Evolutionary conservation across 64 coral and sea anemone genomes (phyloP).

Genomic region (Stylophora pistillata): DNA sequence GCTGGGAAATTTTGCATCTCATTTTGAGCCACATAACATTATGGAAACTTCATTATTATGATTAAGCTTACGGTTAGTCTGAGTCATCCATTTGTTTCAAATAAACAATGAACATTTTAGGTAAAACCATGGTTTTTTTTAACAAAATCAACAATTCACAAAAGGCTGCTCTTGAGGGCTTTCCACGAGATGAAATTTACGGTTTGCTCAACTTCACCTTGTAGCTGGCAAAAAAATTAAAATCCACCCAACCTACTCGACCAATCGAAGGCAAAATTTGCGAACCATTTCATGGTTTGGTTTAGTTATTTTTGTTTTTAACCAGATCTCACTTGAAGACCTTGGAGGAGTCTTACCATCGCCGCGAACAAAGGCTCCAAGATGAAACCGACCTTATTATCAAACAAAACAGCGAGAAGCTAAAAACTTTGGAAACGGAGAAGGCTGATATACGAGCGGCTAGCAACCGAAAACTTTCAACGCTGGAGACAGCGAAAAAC

Average conservation of each 20-base stretch:
- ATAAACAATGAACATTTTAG: too few relatives aligned
- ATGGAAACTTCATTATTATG: too few relatives aligned
- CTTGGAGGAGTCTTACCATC: constrained; percentile 90
- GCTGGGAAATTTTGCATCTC: background rate
- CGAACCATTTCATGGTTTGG: background rate
- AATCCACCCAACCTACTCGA: too few relatives aligned
- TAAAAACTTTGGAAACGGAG: constrained; percentile 69
- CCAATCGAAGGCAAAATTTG: background rate
- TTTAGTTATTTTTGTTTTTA: background rate
- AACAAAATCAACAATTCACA: too few relatives aligned
- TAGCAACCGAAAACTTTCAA: constrained; percentile 47
- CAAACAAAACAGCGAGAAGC: constrained; percentile 74
- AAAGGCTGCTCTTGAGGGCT: too few relatives aligned
- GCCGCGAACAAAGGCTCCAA: constrained; percentile 81
- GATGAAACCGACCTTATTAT: constrained; percentile 86
- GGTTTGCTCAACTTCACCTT: too few relatives aligned
- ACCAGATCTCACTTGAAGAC: constrained; percentile 78
- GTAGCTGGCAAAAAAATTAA: too few relatives aligned
- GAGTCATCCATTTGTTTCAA: too few relatives aligned
- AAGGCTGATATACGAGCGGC: constrained; percentile 68
- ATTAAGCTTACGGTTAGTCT: too few relatives aligned
- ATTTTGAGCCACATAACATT: background rate
- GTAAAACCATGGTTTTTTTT: too few relatives aligned
- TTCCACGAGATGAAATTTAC: too few relatives aligned
- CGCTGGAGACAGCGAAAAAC: constrained; percentile 61